These are phyloP conservation scores for Brachionus koreanus DNA, from an alignment of 1,140 invertebrate genomes.

Conservation along the genomic window DNA sequence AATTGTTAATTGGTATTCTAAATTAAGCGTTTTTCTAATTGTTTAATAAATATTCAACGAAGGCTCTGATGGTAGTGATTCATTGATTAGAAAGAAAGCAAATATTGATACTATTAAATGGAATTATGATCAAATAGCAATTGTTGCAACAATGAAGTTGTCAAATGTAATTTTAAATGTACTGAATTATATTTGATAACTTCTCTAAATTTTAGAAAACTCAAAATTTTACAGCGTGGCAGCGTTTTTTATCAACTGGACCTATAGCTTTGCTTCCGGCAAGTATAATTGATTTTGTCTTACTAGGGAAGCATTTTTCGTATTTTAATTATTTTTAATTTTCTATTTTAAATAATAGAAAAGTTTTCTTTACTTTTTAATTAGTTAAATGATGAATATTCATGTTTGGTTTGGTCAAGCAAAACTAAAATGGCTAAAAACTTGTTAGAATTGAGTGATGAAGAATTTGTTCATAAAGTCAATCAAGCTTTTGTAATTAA, in stretches of 20 bases:
- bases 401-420: slow-evolving; percentile 87
- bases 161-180: slow-evolving; percentile 60
- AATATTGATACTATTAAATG: slow-evolving; percentile 71
- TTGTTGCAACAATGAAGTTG: slow-evolving; percentile 81
- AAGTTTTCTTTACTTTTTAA: too few species aligned
- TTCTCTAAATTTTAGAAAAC: slow-evolving; percentile 61
- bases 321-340: slow-evolving; percentile 43
- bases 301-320: slow-evolving; percentile 44
- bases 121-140: slow-evolving; percentile 80
- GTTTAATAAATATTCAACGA: slow-evolving; percentile 50
- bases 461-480: slow-evolving; percentile 80
- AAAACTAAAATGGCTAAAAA: slow-evolving; percentile 69
- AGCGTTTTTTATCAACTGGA: slow-evolving; percentile 83
- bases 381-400: slow-evolving; percentile 68
- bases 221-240: slow-evolving; percentile 84
- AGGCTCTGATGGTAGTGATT: slow-evolving; percentile 79
- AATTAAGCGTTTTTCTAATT: slow-evolving; percentile 49
- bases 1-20: slow-evolving; percentile 60
- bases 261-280: slow-evolving; percentile 85
- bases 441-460: slow-evolving; percentile 67
- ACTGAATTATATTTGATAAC: background rate
- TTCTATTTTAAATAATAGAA: too few species aligned
- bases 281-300: slow-evolving; percentile 53
- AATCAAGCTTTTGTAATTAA: slow-evolving; percentile 74
- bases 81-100: slow-evolving; percentile 75